phyloP scores from a whole-genome alignment of 2,888 invertebrate genomes.

The Caenorhabditis panamensis region DNA sequence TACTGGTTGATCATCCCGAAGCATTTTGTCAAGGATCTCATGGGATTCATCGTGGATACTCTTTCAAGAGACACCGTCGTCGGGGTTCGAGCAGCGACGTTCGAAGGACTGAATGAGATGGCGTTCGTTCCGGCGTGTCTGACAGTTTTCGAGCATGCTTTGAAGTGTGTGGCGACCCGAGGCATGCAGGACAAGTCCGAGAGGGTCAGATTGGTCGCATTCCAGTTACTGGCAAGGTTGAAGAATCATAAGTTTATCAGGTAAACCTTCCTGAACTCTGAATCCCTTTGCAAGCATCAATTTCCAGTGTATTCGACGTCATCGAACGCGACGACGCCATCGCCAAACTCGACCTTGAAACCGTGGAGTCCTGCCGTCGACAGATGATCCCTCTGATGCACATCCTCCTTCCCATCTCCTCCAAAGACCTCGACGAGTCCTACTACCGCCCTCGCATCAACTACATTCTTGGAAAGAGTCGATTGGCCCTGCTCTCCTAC shows the following conservation, averaged over 20 bases:
- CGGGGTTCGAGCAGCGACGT: slow-evolving; percentile 43
- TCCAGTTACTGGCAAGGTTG: slow-evolving; percentile 21
- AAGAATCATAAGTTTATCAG: slow-evolving; percentile 56
- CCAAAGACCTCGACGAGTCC: slow-evolving; percentile 28
- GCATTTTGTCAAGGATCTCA: slow-evolving; percentile 20
- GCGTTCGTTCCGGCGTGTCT: slow-evolving; percentile 31
- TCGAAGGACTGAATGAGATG: slow-evolving; percentile 46
- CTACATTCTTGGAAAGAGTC: slow-evolving; percentile 40
- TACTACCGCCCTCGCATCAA: slow-evolving; percentile 51
- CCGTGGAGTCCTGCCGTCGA: slow-evolving; percentile 54
- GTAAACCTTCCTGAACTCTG: neutral
- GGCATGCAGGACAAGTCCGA: slow-evolving; percentile 61
- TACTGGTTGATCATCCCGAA: slow-evolving; percentile 57
- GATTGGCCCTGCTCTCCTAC: slow-evolving; percentile 47
- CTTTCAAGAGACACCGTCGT: slow-evolving; percentile 49
- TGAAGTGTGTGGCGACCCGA: slow-evolving; percentile 26
- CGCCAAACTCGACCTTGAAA: slow-evolving; percentile 61
- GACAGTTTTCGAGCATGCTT: slow-evolving; percentile 48
- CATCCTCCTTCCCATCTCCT: slow-evolving; percentile 34
- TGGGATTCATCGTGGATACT: slow-evolving; percentile 34
- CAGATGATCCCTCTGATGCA: slow-evolving; percentile 55
- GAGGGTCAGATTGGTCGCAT: slow-evolving; percentile 45
- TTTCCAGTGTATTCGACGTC: slow-evolving; percentile 51
- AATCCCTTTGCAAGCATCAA: neutral
- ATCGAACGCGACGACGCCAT: slow-evolving; percentile 49